A percentile compares a stretch with the other conserved stretches of the same genome.
phyloP scores from a whole-genome alignment of 2,888 invertebrate genomes.

The Eupithecia inturbata region DNA sequence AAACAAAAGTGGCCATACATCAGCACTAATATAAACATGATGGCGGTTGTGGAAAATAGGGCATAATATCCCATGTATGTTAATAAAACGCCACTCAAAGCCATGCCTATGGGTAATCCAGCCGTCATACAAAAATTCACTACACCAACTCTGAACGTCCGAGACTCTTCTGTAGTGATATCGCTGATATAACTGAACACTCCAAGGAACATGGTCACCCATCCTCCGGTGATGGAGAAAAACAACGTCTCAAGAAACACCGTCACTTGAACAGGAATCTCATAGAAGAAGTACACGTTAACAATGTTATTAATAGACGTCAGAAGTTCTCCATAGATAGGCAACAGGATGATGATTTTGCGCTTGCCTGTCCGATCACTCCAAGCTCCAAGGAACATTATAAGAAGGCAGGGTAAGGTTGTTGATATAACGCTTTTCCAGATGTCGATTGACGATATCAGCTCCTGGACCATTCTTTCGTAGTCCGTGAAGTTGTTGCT shows the following conservation, averaged over 20 bases:
- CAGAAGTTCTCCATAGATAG: slow-evolving; percentile 81
- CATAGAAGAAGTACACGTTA: slow-evolving; percentile 84
- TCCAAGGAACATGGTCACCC: slow-evolving; percentile 84
- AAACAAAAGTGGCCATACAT: slow-evolving; percentile 88
- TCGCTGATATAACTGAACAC: slow-evolving; percentile 86
- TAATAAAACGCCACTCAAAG: slow-evolving; percentile 79
- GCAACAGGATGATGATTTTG: slow-evolving; percentile 83
- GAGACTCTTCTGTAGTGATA: slow-evolving; percentile 82
- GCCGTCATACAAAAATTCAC: slow-evolving; percentile 85
- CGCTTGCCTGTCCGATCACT: slow-evolving; percentile 84
- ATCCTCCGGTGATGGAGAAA: slow-evolving; percentile 80
- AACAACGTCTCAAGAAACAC: slow-evolving; percentile 82
- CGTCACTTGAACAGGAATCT: slow-evolving; percentile 82
- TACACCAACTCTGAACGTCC: slow-evolving; percentile 85
- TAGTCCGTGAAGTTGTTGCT: slow-evolving; percentile 84
- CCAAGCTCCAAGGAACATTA: slow-evolving; percentile 86
- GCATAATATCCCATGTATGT: slow-evolving; percentile 75
- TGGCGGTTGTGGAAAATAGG: slow-evolving; percentile 69
- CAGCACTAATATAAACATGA: slow-evolving; percentile 84
- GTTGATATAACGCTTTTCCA: slow-evolving; percentile 84
- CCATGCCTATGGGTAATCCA: slow-evolving; percentile 83
- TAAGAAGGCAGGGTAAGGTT: slow-evolving; percentile 81
- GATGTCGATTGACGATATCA: slow-evolving; percentile 83
- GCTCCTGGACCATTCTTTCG: slow-evolving; percentile 85
- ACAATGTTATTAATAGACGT: slow-evolving; percentile 79